phyloP scores from a whole-genome alignment of 2,113 vertebrate species.

The Perca schrenkii region DNA sequence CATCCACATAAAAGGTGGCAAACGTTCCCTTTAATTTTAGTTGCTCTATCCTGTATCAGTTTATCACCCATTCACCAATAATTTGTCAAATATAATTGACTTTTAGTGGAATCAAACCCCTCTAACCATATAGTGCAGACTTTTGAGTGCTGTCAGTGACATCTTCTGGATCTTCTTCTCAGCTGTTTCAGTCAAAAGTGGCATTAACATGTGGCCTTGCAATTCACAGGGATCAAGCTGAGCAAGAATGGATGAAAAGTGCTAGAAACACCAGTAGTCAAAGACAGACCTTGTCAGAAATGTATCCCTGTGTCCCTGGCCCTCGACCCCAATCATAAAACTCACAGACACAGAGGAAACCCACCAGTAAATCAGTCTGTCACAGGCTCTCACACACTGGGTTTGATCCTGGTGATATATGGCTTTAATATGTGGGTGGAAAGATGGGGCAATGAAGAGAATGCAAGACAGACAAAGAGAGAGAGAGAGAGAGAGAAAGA shows the following conservation, averaged over 20 bases:
- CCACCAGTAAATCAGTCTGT: constrained; percentile 73
- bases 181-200: constrained; percentile 65
- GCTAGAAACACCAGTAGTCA: constrained; percentile 65
- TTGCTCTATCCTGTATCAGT: neutral
- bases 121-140: neutral
- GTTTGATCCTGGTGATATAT: constrained; percentile 78
- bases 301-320: constrained; percentile 73
- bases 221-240: constrained; percentile 61
- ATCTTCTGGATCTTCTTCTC: constrained; percentile 37
- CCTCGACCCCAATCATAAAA: constrained; percentile 79
- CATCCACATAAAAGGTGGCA: too few species aligned
- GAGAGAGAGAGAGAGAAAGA: neutral
- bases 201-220: constrained; percentile 73
- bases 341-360: constrained; percentile 71
- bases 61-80: neutral
- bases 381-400: constrained; percentile 56
- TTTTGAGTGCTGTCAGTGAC: constrained; percentile 13
- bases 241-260: constrained; percentile 54
- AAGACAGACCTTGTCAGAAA: constrained; percentile 73
- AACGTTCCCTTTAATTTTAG: neutral
- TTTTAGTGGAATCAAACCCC: neutral
- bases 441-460: constrained; percentile 34
- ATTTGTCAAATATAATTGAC: neutral
- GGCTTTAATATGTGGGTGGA: constrained; percentile 74
- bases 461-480: constrained; percentile 15